phyloP scores from a whole-genome alignment of 1,140 invertebrate genomes.

The Drosophila tsacasi region DNA sequence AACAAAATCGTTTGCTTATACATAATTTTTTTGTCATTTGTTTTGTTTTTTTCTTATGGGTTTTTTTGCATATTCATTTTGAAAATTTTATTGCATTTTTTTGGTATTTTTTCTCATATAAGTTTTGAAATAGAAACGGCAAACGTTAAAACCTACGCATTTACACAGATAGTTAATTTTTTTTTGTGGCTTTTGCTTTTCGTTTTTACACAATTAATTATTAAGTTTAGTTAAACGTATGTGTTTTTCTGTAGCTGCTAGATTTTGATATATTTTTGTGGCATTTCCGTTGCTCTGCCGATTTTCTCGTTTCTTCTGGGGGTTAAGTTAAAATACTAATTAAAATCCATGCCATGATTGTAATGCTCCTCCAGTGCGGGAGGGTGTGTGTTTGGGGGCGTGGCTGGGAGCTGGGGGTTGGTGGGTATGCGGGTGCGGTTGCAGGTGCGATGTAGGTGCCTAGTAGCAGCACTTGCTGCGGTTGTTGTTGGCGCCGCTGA shows the following conservation, averaged over 20 bases:
- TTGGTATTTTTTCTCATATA: constrained; percentile 51
- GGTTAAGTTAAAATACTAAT: constrained; percentile 80
- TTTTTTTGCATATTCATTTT: constrained; percentile 78
- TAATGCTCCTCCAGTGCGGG: constrained; percentile 42
- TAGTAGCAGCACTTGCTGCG: constrained; percentile 89
- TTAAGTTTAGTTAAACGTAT: constrained; percentile 56
- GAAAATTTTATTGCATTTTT: constrained; percentile 75
- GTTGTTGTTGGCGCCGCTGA: constrained; percentile 90
- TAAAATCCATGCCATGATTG: constrained; percentile 80
- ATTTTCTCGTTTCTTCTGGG: constrained; percentile 48
- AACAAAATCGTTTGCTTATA: constrained; percentile 45
- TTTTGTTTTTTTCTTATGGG: constrained; percentile 23
- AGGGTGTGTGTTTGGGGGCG: constrained; percentile 10
- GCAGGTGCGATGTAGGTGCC: constrained; percentile 13
- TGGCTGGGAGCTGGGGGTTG: constrained; percentile 7
- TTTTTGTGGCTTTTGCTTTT: constrained; percentile 27
- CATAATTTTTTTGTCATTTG: constrained; percentile 62
- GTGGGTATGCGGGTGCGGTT: constrained; percentile 17
- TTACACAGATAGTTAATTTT: constrained; percentile 69
- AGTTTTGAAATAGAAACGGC: constrained; percentile 72
- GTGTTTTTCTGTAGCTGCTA: constrained; percentile 62
- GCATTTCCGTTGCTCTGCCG: constrained; percentile 30
- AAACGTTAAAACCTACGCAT: constrained; percentile 80
- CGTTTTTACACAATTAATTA: constrained; percentile 67
- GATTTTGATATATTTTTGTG: constrained; percentile 77